Evolutionary conservation across 2,888 invertebrate genomes (phyloP), one percentile per base, ranked within the genome.

Genomic region (Drosophila nigritarsus): DNA sequence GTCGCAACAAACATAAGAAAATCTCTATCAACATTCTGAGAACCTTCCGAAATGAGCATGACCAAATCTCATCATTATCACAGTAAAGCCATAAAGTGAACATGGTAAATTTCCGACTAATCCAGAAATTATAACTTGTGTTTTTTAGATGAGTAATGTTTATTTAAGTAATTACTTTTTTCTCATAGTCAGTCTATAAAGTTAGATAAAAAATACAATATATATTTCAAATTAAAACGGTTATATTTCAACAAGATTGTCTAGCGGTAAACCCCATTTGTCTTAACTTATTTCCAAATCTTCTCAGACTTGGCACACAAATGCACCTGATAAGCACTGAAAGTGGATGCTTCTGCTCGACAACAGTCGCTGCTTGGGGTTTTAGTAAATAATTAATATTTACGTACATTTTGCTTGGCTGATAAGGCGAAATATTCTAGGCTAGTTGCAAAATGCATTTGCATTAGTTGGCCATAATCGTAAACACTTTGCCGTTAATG

Each of bases 291-390:
- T 20, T 55, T 34, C 11, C n/a, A 20, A 54, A 59, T 50, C 53
- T 63, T 15, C 11, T n/a, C n/a, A 34, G 45, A 48, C 32, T 51
- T 4, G 51, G 18, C 15, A 20, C 24, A 18, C 40, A 38, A 49
- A 48, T 66, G 48, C 55, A 42, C 30, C 42, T 53, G 75, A 74
- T 74, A 73, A 74, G 59, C 40, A 3, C 5, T 6, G 34, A 18
- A 48, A 38, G 34, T 34, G 32, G 27, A 27, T 51, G 36, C 15
- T 34, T 34, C 1, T 60, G 63, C n/a, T 29, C 36, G 60, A 49
- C 60, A 64, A 38, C 62, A 29, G 40, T 50, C 24, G 29, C 49
- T 9, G 9, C 9, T 27, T 49, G 49, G 20, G 20, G 3, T 7
- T 20, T 1, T 2, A 1, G 20, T 3, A 8, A 45, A 13, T 13